Percentiles rank a stretch among this genome's conserved stretches.
phyloP scores from a whole-genome alignment of 2,113 vertebrate species.

The Hyperopisus bebe region DNA sequence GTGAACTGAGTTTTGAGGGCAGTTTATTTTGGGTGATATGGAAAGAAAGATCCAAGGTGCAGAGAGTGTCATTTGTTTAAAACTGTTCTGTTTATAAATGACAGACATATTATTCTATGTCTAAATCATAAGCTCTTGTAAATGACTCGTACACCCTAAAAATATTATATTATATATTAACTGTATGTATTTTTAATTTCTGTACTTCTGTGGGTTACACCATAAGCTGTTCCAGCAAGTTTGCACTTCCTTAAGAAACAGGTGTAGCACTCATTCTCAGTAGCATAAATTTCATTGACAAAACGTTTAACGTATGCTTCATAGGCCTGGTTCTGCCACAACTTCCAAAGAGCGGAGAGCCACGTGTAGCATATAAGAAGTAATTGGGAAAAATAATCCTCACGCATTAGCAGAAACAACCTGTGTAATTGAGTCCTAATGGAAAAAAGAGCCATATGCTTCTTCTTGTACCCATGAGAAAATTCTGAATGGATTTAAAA shows the following conservation, averaged over 20 bases:
- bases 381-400: not conserved
- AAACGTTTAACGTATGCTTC: not conserved
- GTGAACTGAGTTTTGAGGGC: not conserved
- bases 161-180: not conserved
- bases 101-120: not conserved
- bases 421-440: conserved; percentile 35
- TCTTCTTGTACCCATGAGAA: not conserved
- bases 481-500: conserved; percentile 43
- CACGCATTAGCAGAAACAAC: conserved; percentile 23
- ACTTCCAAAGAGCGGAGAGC: not conserved
- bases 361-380: not conserved
- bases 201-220: not conserved
- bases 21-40: not conserved
- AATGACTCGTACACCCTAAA: not conserved
- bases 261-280: not conserved
- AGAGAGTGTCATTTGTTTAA: not conserved
- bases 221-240: not conserved
- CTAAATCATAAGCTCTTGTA: not conserved
- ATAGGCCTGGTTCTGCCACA: not conserved
- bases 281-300: not conserved
- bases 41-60: not conserved
- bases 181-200: not conserved
- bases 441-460: not conserved
- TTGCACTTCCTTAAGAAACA: not conserved
- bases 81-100: not conserved